A percentile compares a stretch with the other conserved stretches of the same genome.
phyloP scores from a whole-genome alignment of 2,113 vertebrate species.

The Brienomyrus longianalis region DNA sequence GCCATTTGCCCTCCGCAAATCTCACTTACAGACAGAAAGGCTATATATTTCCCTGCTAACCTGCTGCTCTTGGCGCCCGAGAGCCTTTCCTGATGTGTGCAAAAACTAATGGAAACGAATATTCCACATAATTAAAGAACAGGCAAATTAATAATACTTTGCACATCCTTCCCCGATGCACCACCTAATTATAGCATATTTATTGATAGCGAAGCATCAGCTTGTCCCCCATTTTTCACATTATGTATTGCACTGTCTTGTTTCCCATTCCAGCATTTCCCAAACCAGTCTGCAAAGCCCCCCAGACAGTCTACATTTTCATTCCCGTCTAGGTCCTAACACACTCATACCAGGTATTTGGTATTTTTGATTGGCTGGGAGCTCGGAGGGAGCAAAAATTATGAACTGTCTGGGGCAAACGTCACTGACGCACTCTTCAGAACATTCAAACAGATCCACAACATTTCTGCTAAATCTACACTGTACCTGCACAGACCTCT shows the following conservation, averaged over 20 bases:
- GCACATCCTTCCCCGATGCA: neutral
- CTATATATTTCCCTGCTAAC: neutral
- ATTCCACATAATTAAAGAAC: neutral
- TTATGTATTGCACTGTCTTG: neutral
- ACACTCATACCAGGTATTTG: too few relatives aligned
- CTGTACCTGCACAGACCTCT: neutral
- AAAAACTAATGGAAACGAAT: neutral
- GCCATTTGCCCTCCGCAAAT: neutral
- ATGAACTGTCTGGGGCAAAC: neutral
- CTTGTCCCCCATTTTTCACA: neutral
- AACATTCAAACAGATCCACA: constrained; percentile 6
- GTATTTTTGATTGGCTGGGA: too few relatives aligned
- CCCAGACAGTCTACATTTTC: neutral
- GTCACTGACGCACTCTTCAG: constrained; percentile 2
- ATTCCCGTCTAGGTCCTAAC: too few relatives aligned
- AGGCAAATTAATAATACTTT: constrained; percentile 8
- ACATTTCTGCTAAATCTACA: neutral
- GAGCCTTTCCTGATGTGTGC: neutral
- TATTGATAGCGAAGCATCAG: neutral
- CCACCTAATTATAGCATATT: neutral
- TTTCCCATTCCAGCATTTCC: neutral
- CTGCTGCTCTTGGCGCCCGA: neutral
- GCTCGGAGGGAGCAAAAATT: too few relatives aligned
- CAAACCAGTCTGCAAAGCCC: neutral
- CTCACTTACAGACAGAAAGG: neutral